Conservation (phyloP, 2,888 invertebrate species). For the Spilarctia lutea region DNA sequence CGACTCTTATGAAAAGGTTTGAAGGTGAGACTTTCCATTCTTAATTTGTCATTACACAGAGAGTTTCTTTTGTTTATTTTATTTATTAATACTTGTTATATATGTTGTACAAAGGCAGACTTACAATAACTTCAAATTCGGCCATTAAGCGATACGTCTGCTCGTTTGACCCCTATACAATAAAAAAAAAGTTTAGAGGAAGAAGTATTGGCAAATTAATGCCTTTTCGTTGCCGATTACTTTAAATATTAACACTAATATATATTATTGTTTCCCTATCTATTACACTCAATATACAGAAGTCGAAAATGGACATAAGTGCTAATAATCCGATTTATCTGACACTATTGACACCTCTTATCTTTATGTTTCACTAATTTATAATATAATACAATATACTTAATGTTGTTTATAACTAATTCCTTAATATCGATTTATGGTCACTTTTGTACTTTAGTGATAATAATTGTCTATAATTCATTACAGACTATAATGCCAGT, state of each 20-base stretch:
- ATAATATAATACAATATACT: not conserved
- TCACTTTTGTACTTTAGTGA: not conserved
- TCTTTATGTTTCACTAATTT: not conserved
- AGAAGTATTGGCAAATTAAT: not conserved
- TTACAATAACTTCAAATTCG: no score
- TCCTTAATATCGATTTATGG: not conserved
- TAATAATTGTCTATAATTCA: not conserved
- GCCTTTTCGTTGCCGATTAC: not conserved
- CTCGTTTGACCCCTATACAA: no score
- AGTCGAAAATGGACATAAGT: not conserved
- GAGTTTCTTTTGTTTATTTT: no score
- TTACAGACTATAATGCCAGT: constrained; percentile 89
- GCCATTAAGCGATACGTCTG: no score
- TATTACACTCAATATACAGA: not conserved
- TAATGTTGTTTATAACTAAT: not conserved
- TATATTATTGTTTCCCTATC: no score
- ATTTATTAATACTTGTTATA: no score
- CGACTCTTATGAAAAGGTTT: no score
- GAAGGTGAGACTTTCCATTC: no score
- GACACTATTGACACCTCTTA: not conserved
- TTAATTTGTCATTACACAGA: no score
- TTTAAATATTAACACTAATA: no score
- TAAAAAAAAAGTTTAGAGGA: no score
- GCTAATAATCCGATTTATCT: not conserved
- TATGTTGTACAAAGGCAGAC: no score